Conservation (phyloP, 2,113 vertebrate species). For the Azemiops feae region DNA sequence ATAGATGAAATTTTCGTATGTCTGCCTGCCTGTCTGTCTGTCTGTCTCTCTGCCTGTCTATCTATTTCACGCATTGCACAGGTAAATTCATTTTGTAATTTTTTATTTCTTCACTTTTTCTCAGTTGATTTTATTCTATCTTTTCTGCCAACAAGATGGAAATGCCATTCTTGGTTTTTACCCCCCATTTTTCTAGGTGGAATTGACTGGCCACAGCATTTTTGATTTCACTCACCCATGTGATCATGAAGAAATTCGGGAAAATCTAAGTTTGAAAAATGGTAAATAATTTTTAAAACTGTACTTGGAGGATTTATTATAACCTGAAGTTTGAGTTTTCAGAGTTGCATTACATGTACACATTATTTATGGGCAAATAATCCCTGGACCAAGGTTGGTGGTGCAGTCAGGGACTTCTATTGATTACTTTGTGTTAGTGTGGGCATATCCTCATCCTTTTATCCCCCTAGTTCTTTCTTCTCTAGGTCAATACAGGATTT, state of each 20-base stretch:
- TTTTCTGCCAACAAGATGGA: slow-evolving; percentile 34
- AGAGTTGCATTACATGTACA: not conserved
- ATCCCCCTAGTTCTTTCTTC: not conserved
- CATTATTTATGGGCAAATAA: not conserved
- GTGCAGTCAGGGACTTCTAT: not conserved
- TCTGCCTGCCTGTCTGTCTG: too few species aligned
- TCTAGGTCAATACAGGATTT: not conserved
- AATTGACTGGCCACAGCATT: slow-evolving; percentile 93
- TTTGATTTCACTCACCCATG: slow-evolving; percentile 95
- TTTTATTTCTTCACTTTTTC: not conserved
- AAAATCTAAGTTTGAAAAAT: slow-evolving; percentile 82
- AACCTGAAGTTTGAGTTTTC: not conserved
- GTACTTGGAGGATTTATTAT: not conserved
- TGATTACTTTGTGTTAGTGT: not conserved
- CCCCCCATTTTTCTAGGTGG: slow-evolving; percentile 73
- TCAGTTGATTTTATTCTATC: slow-evolving; percentile 20
- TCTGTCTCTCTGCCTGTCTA: not conserved
- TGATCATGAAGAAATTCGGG: slow-evolving; percentile 91
- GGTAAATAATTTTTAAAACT: slow-evolving; percentile 66
- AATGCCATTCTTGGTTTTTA: not conserved
- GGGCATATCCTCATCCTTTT: not conserved
- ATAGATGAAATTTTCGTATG: not conserved
- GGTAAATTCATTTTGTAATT: not conserved
- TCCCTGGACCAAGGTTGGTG: not conserved
- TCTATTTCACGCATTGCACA: not conserved